These are phyloP conservation scores for Amorpha juglandis DNA, from an alignment of 2,888 invertebrate species.

Conservation along the genomic window DNA sequence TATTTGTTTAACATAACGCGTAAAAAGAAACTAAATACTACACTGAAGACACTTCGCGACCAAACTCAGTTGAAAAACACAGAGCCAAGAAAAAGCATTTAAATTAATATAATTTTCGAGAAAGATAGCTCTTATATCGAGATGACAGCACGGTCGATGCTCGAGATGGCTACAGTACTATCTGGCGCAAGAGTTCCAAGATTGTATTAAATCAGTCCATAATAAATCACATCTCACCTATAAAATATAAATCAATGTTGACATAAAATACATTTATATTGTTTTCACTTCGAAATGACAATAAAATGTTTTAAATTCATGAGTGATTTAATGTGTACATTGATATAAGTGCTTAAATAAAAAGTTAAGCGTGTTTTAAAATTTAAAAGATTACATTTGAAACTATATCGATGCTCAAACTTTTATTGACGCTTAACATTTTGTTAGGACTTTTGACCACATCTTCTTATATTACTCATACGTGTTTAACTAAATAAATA, in stretches of 20 bases:
- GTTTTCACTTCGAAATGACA: constrained; percentile 80
- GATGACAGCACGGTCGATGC: constrained; percentile 29
- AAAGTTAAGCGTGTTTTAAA: constrained; percentile 52
- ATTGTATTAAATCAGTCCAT: constrained; percentile 71
- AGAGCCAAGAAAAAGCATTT: background rate
- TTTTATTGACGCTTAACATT: constrained; percentile 59
- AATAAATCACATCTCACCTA: constrained; percentile 80
- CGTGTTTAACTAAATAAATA: constrained; percentile 29
- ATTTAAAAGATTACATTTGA: constrained; percentile 49
- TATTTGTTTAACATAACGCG: background rate
- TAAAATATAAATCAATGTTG: constrained; percentile 80
- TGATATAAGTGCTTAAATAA: constrained; percentile 61
- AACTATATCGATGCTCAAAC: constrained; percentile 60
- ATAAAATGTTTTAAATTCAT: constrained; percentile 81
- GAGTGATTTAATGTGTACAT: constrained; percentile 74
- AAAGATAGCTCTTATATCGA: constrained; percentile 14
- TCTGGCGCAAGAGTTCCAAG: constrained; percentile 49
- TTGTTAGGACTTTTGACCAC: constrained; percentile 46
- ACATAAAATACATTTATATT: constrained; percentile 82
- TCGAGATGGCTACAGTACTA: constrained; percentile 35
- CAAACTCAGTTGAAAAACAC: background rate
- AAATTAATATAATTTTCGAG: background rate
- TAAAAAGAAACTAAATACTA: background rate
- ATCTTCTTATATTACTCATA: constrained; percentile 35
- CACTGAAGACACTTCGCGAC: background rate